These are phyloP conservation scores for Lanistes nyassanus DNA, from an alignment of 1,140 invertebrate genomes.

Conservation along the genomic window DNA sequence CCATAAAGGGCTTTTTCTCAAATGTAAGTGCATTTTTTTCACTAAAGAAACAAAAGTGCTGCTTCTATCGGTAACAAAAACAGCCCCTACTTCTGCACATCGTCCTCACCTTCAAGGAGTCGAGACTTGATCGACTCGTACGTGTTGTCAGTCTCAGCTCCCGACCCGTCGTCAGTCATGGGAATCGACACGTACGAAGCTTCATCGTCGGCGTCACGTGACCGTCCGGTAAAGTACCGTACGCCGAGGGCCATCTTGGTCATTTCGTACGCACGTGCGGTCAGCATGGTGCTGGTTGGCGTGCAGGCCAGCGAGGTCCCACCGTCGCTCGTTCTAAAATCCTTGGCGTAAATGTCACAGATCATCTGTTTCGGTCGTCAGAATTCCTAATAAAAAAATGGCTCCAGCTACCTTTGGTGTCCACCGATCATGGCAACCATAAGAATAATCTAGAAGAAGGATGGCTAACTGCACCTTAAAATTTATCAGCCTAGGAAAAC, in stretches of 20 bases:
- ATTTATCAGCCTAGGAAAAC: no score
- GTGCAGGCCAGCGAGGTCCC: neutral
- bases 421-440: neutral
- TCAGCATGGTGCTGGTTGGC: slow-evolving; percentile 15
- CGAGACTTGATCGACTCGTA: slow-evolving; percentile 40
- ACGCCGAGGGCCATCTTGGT: slow-evolving; percentile 29
- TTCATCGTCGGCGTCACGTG: slow-evolving; percentile 24
- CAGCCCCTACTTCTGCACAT: no score
- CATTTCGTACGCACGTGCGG: slow-evolving; percentile 23
- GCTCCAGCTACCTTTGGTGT: neutral
- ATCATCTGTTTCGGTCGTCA: neutral
- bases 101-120: slow-evolving; percentile 28
- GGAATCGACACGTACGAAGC: slow-evolving; percentile 36
- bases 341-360: neutral
- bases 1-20: no score
- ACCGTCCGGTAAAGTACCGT: slow-evolving; percentile 25
- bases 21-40: no score
- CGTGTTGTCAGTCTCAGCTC: slow-evolving; percentile 39
- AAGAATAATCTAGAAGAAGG: neutral
- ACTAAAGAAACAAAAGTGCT: no score
- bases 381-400: no score
- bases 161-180: slow-evolving; percentile 31
- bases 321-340: neutral
- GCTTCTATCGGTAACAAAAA: no score
- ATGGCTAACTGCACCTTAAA: neutral